phyloP scores from a whole-genome alignment of 1,140 invertebrate genomes.

The Sycophaga agraensis region DNA sequence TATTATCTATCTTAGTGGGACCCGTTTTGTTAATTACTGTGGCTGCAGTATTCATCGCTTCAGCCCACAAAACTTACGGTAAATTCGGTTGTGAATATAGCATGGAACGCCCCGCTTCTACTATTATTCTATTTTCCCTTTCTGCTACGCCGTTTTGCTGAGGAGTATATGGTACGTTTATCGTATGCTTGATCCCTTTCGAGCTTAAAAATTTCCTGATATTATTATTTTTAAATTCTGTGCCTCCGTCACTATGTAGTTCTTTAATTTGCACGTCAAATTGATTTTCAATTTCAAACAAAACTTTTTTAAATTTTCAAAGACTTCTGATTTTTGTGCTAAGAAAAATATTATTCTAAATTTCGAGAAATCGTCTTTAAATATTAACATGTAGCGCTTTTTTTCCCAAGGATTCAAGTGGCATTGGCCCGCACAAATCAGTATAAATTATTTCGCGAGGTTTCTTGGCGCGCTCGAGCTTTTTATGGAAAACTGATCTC shows the following conservation, averaged over 20 bases:
- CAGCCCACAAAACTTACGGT: constrained; percentile 7
- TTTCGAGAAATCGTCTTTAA: constrained; percentile 19
- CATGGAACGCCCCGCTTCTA: constrained; percentile 5
- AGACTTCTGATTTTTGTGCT: background rate
- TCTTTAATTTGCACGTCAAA: constrained; percentile 1
- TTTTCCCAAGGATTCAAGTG: background rate
- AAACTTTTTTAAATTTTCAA: constrained; percentile 8
- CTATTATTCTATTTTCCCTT: background rate
- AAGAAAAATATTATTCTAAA: constrained; percentile 11
- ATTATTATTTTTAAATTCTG: constrained; percentile 7
- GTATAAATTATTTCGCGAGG: background rate
- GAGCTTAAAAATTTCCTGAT: background rate
- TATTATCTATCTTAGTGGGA: background rate
- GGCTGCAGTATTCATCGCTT: constrained; percentile 4
- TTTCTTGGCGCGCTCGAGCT: background rate
- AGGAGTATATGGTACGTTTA: constrained; percentile 1
- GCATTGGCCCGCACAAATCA: constrained; percentile 13
- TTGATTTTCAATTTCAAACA: background rate
- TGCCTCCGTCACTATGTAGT: constrained; percentile 3
- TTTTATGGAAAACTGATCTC: background rate
- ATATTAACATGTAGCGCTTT: constrained; percentile 5
- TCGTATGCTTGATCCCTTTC: background rate
- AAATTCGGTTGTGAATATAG: background rate
- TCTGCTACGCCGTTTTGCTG: constrained; percentile 11
- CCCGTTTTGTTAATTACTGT: constrained; percentile 1